Percentiles rank a stretch among this genome's conserved stretches.
These are phyloP conservation scores for Maniola jurtina DNA, from an alignment of 1,140 invertebrate genomes.

Conservation along the genomic window DNA sequence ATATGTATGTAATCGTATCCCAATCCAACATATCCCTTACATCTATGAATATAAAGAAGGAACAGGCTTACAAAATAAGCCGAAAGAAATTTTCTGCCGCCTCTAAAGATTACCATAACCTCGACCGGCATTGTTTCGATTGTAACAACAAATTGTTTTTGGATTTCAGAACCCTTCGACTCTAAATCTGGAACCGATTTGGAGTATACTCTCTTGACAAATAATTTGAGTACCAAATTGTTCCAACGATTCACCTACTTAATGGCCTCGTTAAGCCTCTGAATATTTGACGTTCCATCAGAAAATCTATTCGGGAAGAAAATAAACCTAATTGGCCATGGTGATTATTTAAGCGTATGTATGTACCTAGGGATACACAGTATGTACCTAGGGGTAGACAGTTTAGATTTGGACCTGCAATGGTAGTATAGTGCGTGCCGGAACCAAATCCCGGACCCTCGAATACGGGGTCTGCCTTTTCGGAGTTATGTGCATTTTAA, in stretches of 20 bases:
- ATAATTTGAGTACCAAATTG: constrained; percentile 67
- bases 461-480: too few species aligned
- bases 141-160: constrained; percentile 36
- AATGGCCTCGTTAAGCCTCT: constrained; percentile 55
- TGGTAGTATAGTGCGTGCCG: too few species aligned
- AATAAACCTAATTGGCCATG: constrained; percentile 22
- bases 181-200: constrained; percentile 73
- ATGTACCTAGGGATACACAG: too few species aligned
- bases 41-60: constrained; percentile 34
- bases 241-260: constrained; percentile 56
- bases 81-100: constrained; percentile 31
- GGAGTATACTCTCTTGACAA: constrained; percentile 61
- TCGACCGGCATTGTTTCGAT: constrained; percentile 46
- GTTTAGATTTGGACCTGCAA: too few species aligned
- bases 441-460: too few species aligned
- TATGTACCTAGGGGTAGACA: too few species aligned
- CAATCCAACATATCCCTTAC: constrained; percentile 36
- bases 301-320: constrained; percentile 30
- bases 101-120: constrained; percentile 37
- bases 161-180: constrained; percentile 48
- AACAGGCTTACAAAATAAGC: constrained; percentile 23
- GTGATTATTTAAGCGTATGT: neutral
- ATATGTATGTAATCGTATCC: constrained; percentile 28
- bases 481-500: too few species aligned
- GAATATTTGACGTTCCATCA: constrained; percentile 51